These are phyloP conservation scores for Drosophila prolongata DNA, from an alignment of 2,888 invertebrate species.

Conservation along the genomic window DNA sequence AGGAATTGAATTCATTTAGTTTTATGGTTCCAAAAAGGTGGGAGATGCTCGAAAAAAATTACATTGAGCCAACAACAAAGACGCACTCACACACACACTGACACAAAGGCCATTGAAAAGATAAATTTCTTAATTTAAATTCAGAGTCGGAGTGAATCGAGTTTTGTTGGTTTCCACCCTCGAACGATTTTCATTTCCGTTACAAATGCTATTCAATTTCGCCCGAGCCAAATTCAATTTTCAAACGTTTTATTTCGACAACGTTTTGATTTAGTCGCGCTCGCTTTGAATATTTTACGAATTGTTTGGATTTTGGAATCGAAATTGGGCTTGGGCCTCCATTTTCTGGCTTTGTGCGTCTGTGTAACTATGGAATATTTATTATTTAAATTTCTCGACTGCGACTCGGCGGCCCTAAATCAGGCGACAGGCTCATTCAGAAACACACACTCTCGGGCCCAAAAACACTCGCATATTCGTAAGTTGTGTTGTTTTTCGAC, in stretches of 20 bases:
- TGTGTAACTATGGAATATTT: constrained; percentile 74
- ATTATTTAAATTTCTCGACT: constrained; percentile 75
- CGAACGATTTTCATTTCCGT: constrained; percentile 73
- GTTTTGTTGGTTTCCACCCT: constrained; percentile 29
- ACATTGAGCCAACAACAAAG: constrained; percentile 46
- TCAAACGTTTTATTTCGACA: constrained; percentile 81
- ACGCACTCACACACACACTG: constrained; percentile 41
- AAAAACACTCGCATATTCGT: constrained; percentile 41
- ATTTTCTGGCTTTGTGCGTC: constrained; percentile 57
- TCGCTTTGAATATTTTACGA: constrained; percentile 74
- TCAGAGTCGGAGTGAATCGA: constrained; percentile 63
- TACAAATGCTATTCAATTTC: constrained; percentile 79
- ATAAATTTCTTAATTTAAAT: constrained; percentile 81
- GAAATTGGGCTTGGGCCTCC: constrained; percentile 40
- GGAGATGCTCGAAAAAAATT: constrained; percentile 49
- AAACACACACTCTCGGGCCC: constrained; percentile 32
- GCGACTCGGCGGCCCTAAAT: constrained; percentile 64
- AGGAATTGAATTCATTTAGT: constrained; percentile 54
- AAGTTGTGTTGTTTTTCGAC: constrained; percentile 55
- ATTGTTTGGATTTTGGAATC: constrained; percentile 33
- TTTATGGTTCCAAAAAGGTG: constrained; percentile 71
- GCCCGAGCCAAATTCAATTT: constrained; percentile 69
- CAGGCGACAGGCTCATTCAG: constrained; percentile 71
- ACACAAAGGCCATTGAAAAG: constrained; percentile 67
- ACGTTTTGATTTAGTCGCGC: constrained; percentile 75